Percentiles rank a stretch among this genome's conserved stretches.
Evolutionary conservation across 2,888 invertebrate species (phyloP).

Genomic region (Apamea anceps): DNA sequence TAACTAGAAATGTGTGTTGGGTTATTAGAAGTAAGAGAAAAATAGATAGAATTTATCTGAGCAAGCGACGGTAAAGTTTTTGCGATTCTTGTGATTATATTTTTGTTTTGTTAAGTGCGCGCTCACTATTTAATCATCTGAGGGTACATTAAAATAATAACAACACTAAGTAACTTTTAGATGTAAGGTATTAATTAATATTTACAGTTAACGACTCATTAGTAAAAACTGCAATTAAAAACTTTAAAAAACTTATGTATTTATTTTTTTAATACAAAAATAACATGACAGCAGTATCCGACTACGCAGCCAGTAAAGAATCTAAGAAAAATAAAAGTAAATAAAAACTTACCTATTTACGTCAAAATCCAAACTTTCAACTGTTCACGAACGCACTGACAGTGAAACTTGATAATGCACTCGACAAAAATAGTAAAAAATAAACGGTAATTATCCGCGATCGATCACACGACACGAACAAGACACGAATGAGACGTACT

Average conservation of each 20-base stretch:
- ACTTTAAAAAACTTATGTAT: conserved; percentile 13
- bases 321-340: conserved; percentile 23
- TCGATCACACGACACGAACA: conserved; percentile 83
- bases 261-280: conserved; percentile 24
- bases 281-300: conserved; percentile 20
- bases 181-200: conserved; percentile 4
- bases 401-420: conserved; percentile 77
- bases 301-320: neutral
- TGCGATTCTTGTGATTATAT: neutral
- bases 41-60: neutral
- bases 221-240: conserved; percentile 22
- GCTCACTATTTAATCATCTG: conserved; percentile 9
- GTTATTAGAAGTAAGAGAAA: neutral
- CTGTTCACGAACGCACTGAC: conserved; percentile 74
- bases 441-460: conserved; percentile 72
- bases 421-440: conserved; percentile 64
- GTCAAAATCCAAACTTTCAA: conserved; percentile 84
- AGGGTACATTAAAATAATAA: conserved; percentile 56
- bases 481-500: conserved; percentile 73
- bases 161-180: neutral
- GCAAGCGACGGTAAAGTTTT: conserved; percentile 5
- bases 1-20: neutral
- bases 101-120: conserved; percentile 36
- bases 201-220: conserved; percentile 44
- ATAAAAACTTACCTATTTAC: conserved; percentile 78